Conservation (phyloP, 2,113 vertebrate genomes). For the Struthidea cinerea region DNA sequence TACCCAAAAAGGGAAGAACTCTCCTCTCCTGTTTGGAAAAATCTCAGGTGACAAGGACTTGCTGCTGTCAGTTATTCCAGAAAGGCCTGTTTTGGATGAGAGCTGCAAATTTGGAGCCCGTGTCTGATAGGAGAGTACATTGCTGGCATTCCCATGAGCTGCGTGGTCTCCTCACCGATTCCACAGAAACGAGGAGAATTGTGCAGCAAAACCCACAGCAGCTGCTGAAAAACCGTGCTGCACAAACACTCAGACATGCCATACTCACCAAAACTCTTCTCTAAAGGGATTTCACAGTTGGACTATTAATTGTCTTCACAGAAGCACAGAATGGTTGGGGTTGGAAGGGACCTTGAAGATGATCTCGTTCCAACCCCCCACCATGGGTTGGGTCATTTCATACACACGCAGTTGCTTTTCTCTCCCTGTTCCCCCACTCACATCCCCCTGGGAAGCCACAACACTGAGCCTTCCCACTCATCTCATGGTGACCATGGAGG, state of each 20-base stretch:
- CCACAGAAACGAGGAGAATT: neutral
- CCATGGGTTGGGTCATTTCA: neutral
- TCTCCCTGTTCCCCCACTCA: neutral
- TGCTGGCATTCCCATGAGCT: neutral
- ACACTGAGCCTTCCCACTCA: neutral
- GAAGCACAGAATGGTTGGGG: neutral
- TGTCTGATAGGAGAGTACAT: neutral
- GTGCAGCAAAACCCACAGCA: neutral
- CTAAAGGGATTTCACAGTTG: neutral
- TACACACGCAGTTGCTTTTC: neutral
- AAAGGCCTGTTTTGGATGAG: neutral
- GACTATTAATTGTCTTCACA: neutral
- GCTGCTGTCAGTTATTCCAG: neutral
- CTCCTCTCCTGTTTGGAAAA: neutral
- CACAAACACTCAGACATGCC: neutral
- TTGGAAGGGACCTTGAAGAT: neutral
- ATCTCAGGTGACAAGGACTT: neutral
- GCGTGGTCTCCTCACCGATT: neutral
- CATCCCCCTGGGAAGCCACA: neutral
- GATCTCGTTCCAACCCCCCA: neutral
- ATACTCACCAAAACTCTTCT: neutral
- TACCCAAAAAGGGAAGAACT: neutral
- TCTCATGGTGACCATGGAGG: accelerated
- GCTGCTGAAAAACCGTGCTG: neutral
- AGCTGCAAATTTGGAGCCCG: neutral